Evolutionary conservation across 2,113 vertebrate genomes (phyloP).

Genomic region (Zosterops pallidus): DNA sequence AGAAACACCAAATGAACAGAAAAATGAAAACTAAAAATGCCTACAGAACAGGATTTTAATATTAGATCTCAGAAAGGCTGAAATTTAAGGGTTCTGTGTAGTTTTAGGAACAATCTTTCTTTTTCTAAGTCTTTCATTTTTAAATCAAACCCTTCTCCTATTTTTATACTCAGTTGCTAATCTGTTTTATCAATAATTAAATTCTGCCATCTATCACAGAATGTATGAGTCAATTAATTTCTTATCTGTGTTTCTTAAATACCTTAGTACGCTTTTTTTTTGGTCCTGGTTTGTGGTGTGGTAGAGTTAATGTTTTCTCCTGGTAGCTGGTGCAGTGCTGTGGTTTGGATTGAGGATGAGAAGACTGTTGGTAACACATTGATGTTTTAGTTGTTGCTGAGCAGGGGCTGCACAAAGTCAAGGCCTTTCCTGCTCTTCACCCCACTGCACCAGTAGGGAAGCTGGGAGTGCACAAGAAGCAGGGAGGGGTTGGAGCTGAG

Average conservation of each 20-base stretch:
- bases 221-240: neutral
- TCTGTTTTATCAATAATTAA: neutral
- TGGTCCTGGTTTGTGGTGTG: neutral
- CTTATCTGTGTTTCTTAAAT: neutral
- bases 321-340: neutral
- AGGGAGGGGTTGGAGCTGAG: neutral
- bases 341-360: neutral
- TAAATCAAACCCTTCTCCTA: neutral
- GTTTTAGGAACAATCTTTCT: neutral
- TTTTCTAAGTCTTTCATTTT: neutral
- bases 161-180: neutral
- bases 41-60: neutral
- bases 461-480: neutral
- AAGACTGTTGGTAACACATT: neutral
- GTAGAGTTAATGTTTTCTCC: neutral
- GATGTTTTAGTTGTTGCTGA: neutral
- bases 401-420: neutral
- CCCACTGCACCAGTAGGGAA: neutral
- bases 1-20: neutral
- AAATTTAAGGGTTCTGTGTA: neutral
- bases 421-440: neutral
- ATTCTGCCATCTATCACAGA: neutral
- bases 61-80: neutral
- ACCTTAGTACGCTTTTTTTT: neutral
- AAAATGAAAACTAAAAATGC: neutral